phyloP scores from a whole-genome alignment of 2,113 vertebrate genomes.

The Gnathonemus echidnorhynchus region DNA sequence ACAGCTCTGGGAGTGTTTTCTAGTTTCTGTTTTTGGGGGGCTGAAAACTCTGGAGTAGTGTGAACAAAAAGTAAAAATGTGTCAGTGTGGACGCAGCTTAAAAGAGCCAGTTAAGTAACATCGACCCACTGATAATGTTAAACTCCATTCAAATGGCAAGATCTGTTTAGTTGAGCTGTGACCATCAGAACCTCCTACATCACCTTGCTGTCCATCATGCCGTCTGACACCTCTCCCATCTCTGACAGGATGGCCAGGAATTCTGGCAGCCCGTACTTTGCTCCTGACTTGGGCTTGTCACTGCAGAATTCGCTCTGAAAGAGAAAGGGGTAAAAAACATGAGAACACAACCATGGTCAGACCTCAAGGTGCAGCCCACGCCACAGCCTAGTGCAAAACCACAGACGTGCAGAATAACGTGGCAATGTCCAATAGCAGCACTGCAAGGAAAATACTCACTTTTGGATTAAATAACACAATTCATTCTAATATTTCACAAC shows the following conservation, averaged over 20 bases:
- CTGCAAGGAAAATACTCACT: neutral
- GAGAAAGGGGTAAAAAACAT: neutral
- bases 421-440: neutral
- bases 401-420: neutral
- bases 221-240: slow-evolving; percentile 98
- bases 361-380: neutral
- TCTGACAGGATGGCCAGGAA: slow-evolving; percentile 85
- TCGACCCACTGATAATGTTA: neutral
- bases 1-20: neutral
- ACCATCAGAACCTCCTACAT: slow-evolving; percentile 14
- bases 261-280: slow-evolving; percentile 88
- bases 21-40: neutral
- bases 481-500: neutral
- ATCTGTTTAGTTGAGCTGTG: neutral
- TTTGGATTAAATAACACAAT: neutral
- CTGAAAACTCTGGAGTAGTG: neutral
- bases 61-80: neutral
- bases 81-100: neutral
- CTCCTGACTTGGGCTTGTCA: slow-evolving; percentile 94
- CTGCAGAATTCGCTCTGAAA: slow-evolving; percentile 92
- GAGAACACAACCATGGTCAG: neutral
- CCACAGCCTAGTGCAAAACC: neutral
- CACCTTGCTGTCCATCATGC: slow-evolving; percentile 96
- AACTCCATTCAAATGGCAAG: neutral
- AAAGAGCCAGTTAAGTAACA: neutral